A percentile compares a stretch with the other conserved stretches of the same genome.
Conservation (phyloP, 1,140 invertebrate genomes). For the Neodiprion virginianus region DNA sequence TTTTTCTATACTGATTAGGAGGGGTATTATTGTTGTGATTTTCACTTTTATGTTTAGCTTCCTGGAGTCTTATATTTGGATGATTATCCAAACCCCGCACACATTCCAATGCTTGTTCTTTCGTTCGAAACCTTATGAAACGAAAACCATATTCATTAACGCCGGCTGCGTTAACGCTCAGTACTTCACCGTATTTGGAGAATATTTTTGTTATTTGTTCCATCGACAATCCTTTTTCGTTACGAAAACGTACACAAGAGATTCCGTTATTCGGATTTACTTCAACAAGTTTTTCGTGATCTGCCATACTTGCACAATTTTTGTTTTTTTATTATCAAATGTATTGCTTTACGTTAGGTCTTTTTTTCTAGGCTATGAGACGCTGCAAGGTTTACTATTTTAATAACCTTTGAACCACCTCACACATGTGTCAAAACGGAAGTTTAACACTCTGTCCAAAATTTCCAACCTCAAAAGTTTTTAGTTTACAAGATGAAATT, state of each 20-base stretch:
- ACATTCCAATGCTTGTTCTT: slow-evolving; percentile 15
- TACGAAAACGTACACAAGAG: slow-evolving; percentile 32
- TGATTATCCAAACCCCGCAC: slow-evolving; percentile 8
- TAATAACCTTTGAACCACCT: too few relatives aligned
- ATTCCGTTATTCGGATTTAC: background rate
- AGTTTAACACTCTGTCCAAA: too few relatives aligned
- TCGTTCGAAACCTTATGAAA: slow-evolving; percentile 26
- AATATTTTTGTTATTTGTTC: slow-evolving; percentile 26
- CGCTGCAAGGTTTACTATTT: too few relatives aligned
- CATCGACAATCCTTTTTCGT: slow-evolving; percentile 5
- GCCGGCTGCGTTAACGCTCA: slow-evolving; percentile 3
- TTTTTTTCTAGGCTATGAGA: too few relatives aligned
- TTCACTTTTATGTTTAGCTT: slow-evolving; percentile 14
- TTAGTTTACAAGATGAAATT: too few relatives aligned
- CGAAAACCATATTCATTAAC: slow-evolving; percentile 11
- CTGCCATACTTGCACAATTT: background rate
- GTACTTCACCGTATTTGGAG: slow-evolving; percentile 30
- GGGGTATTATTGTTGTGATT: background rate
- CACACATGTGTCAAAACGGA: too few relatives aligned
- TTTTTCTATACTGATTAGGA: background rate
- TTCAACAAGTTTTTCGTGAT: background rate
- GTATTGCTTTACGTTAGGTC: too few relatives aligned
- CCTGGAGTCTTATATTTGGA: slow-evolving; percentile 21
- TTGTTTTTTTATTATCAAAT: background rate
- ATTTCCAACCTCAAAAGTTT: too few relatives aligned